phyloP scores from a whole-genome alignment of 2,888 invertebrate species.

The Luperina testacea region DNA sequence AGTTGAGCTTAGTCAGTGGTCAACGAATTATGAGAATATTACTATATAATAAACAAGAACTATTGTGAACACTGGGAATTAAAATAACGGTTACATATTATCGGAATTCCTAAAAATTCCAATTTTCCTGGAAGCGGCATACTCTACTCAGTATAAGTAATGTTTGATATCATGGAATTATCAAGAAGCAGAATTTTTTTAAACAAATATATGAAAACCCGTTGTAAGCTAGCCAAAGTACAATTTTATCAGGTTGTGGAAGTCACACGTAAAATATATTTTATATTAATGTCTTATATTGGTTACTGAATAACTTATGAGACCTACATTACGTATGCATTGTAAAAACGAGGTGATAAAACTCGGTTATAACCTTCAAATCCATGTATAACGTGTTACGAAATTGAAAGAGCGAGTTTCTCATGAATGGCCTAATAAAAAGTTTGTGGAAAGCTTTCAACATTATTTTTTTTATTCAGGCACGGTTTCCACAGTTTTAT shows the following conservation, averaged over 20 bases:
- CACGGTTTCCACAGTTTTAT: background rate
- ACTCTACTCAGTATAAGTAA: background rate
- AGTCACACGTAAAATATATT: background rate
- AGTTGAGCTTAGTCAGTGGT: background rate
- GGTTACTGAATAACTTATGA: background rate
- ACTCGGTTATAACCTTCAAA: background rate
- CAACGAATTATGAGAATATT: background rate
- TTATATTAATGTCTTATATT: background rate
- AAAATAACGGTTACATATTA: background rate
- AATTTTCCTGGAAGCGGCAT: background rate
- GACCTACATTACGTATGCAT: background rate
- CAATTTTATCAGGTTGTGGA: background rate
- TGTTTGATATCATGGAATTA: background rate
- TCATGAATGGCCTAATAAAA: background rate
- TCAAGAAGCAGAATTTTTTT: no score
- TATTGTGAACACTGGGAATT: background rate
- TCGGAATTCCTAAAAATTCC: background rate
- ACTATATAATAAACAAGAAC: background rate
- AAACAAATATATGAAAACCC: background rate
- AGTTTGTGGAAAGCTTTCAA: background rate
- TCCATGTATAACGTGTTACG: conserved; percentile 13
- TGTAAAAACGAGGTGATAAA: background rate
- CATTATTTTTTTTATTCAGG: conserved; percentile 10
- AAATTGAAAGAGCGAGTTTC: conserved; percentile 16
- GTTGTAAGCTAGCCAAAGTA: background rate